Evolutionary conservation across 2,888 invertebrate genomes (phyloP), one percentile per base, ranked within the genome.

Genomic region (Conus canariensis): DNA sequence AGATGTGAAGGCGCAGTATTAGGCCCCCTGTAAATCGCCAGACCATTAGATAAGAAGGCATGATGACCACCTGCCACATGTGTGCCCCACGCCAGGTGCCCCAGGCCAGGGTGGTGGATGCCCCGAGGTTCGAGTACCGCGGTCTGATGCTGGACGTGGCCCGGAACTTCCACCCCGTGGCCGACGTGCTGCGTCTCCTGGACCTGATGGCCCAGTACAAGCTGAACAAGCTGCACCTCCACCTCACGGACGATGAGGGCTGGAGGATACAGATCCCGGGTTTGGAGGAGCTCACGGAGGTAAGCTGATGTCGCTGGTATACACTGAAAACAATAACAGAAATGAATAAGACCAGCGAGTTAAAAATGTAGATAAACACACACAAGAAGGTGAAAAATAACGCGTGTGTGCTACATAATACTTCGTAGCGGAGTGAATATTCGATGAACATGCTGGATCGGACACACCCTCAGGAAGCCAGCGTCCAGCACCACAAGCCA

Each of bases 231-330:
- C 92, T 96, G 5, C 95, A 96, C 90, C 92, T 96, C 10, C 96
- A 96, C 91, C 90, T 96, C 45, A 92, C 95, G 3, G 96, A 96
- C 82, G 96, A 96, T 91, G 95, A 96, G 91, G 96, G 95, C 0
- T 96, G 96, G 96, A 91, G 96, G 59, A 91, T 96, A 0, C 95
- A 96, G 90, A 95, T 96, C 2, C 95, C 95, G 0, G 96, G 94
- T 5, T 90, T 96, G 22, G 94, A 94, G 22, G 95, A 96, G 91
- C 92, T 96, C 8, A 96, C 95, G 6, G 87, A 94, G 92, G 96
- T 96, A 90, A 56, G 90, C 7, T 70, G 25, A 77, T 70, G 4
- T 45, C 45, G 45, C 45, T 45, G 45, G 45, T 45, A 45, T 45
- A 45, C 30, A 58, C 16, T 56, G 45, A 45, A 45, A 45, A 22